Percentiles rank a stretch among this genome's conserved stretches.
Conservation (phyloP, 2,113 vertebrate genomes). For the Caranx ignobilis region DNA sequence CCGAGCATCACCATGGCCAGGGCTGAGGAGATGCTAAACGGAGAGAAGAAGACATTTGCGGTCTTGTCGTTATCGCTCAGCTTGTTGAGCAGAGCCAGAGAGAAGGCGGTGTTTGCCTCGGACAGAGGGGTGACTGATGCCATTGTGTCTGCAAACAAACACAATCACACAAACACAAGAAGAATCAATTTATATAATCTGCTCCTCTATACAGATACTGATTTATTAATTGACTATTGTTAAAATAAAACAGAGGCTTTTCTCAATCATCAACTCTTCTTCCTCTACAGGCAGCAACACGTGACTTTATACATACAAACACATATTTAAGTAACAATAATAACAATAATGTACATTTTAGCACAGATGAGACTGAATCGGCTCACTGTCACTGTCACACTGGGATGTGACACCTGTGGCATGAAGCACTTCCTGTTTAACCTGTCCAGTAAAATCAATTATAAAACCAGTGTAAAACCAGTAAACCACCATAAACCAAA, state of each 20-base stretch:
- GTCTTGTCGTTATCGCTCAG: conserved; percentile 72
- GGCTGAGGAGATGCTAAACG: conserved; percentile 88
- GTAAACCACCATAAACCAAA: too few species aligned
- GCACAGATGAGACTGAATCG: too few species aligned
- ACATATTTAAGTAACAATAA: neutral
- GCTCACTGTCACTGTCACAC: too few species aligned
- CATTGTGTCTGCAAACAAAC: conserved; percentile 62
- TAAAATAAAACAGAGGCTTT: too few species aligned
- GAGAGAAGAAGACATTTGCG: conserved; percentile 87
- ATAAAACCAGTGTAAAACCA: too few species aligned
- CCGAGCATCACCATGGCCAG: conserved; percentile 89
- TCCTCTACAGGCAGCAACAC: neutral
- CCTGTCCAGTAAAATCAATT: too few species aligned
- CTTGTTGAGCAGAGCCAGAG: conserved; percentile 85
- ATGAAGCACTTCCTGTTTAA: too few species aligned
- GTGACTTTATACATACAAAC: neutral
- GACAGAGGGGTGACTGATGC: conserved; percentile 56
- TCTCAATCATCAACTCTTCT: neutral
- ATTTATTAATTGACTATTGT: too few species aligned
- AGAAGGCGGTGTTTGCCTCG: conserved; percentile 86
- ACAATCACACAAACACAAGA: too few species aligned
- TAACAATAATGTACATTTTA: too few species aligned
- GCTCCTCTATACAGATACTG: too few species aligned
- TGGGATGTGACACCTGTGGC: too few species aligned
- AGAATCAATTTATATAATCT: neutral